Evolutionary conservation across 2,888 invertebrate species (phyloP).

Genomic region (Drosophila formosana): DNA sequence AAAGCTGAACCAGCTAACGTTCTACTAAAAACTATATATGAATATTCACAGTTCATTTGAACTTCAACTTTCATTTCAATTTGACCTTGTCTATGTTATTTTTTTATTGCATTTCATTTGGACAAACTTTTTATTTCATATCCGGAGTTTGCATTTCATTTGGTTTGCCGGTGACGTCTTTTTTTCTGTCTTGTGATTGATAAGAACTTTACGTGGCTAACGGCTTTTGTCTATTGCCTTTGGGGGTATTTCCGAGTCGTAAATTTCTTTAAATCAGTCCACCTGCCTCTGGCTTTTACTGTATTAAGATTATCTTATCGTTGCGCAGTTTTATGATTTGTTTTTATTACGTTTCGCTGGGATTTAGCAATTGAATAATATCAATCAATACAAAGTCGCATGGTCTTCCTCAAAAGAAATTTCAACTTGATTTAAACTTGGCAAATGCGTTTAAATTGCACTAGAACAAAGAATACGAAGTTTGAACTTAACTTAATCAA

Average conservation of each 20-base stretch:
- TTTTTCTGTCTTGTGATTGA: slow-evolving; percentile 28
- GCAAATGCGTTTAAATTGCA: neutral
- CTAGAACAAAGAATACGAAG: neutral
- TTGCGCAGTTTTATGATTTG: slow-evolving; percentile 51
- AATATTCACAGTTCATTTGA: neutral
- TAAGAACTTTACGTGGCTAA: slow-evolving; percentile 37
- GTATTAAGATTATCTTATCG: slow-evolving; percentile 66
- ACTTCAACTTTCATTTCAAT: neutral
- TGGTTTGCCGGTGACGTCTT: no score
- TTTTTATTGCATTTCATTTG: slow-evolving; percentile 6
- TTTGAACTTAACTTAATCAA: neutral
- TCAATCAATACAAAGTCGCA: slow-evolving; percentile 23
- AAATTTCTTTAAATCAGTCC: slow-evolving; percentile 63
- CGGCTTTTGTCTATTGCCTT: slow-evolving; percentile 30
- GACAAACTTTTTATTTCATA: slow-evolving; percentile 24
- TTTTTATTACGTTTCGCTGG: slow-evolving; percentile 52
- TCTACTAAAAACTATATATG: neutral
- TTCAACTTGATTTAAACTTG: slow-evolving; percentile 12
- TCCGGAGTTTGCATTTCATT: slow-evolving; percentile 30
- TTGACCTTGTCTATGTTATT: neutral
- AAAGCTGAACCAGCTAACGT: neutral
- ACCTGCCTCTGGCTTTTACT: slow-evolving; percentile 54
- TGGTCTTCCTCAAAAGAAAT: neutral
- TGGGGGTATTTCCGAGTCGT: slow-evolving; percentile 50
- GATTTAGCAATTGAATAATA: slow-evolving; percentile 44